Percentiles rank a stretch among this genome's conserved stretches.
phyloP scores from a whole-genome alignment of 2,797 vertebrate species.

The Crypturellus tataupa region DNA sequence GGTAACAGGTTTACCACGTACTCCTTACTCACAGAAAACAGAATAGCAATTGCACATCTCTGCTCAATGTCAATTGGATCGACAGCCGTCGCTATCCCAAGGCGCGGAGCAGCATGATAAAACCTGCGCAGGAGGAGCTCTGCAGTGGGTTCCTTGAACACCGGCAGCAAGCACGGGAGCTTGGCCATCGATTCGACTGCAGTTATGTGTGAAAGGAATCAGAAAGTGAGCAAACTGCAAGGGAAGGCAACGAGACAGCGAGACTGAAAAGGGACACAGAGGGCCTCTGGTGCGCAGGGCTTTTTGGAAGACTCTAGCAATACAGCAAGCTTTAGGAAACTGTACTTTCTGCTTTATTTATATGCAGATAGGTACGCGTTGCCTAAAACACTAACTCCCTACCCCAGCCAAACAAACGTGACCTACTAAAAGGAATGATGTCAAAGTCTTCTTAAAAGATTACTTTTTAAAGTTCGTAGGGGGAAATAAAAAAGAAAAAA shows the following conservation, averaged over 20 bases:
- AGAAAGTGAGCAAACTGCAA: background rate
- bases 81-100: background rate
- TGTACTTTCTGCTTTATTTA: background rate
- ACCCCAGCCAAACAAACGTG: background rate
- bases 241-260: background rate
- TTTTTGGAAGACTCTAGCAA: background rate
- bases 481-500: background rate
- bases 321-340: background rate
- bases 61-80: background rate
- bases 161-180: background rate
- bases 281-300: background rate
- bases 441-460: background rate
- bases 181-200: background rate
- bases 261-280: background rate
- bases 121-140: background rate
- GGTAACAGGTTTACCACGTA: rapidly evolving
- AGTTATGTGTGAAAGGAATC: background rate
- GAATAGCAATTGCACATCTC: background rate
- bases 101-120: background rate
- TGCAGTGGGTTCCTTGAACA: background rate
- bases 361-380: background rate
- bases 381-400: rapidly evolving
- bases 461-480: background rate
- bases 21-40: background rate
- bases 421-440: background rate